Base-by-base conservation (phyloP, 2,113 vertebrate genomes). In the Proteles cristata region DNA sequence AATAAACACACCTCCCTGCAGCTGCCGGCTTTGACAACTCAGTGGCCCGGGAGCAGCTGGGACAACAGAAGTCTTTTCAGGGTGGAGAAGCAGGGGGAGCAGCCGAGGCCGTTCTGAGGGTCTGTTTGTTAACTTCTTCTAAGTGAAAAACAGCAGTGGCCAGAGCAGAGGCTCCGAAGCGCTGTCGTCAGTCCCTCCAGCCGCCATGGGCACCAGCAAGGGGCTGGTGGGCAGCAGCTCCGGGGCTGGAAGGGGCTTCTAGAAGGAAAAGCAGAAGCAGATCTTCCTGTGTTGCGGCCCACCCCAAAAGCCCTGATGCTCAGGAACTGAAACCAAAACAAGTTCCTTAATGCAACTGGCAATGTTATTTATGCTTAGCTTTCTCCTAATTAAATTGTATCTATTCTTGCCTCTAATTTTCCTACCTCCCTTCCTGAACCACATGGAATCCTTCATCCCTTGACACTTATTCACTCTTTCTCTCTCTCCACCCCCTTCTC, bases 1-100 rank as follows among this genome's bases (percentile, higher is more conserved):
- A 17, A 35, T 28, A n/a, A 9, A 77, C 28, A 61, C 10, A 23
- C 77, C 0, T 0, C 63, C 25, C 0, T 0, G 26, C 39, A 31
- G 86, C 73, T 23, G 58, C 63, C 80, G 7, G 69, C 39, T 4
- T 35, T 5, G 11, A 76, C 39, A 25, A 45, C 10, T 53, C 33
- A 0, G 69, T 8, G 31, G 21, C 80, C 28, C 55, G 11, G 21
- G 26, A 11, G 26, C 35, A 28, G 39, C 48, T 50, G 0, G 50
- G 90, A 35, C 31, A 73, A 79, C 0, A n/a, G n/a, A 55, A 81
- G 58, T 14, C 90, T 12, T 35, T 28, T 15, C 9, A 1, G n/a
- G 14, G 58, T 3, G n/a, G 88, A 94, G 81, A 55, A 33, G 53
- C 0, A 28, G n/a, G 14, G 28, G 15, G 45, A 39, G 19, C 2